Evolutionary conservation across 2,113 vertebrate genomes (phyloP), one percentile per base, ranked within the genome.

Genomic region (Ptilorrhoa leucosticta): DNA sequence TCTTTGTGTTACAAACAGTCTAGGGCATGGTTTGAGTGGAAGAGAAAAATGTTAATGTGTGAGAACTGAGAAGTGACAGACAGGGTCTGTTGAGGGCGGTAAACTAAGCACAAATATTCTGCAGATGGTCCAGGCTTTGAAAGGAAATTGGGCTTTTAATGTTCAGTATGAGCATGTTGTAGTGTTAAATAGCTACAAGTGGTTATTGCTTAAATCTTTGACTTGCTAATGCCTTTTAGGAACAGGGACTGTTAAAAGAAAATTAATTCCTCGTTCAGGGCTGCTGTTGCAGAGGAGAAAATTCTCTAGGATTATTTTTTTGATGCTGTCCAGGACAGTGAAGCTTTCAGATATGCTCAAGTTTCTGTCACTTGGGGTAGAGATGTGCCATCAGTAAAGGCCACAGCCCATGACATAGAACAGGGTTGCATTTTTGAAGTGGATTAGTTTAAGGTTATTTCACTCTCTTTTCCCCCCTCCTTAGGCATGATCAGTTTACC

Each of bases 261-360:
- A 92, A 92, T 78, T 28, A 95, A 83, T 86, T 85, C 68, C 76
- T 95, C 21, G 9, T 88, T 56, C 51, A 77, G 64, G 66, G 13
- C 73, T 96, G 83, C 76, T 96, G 71, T 76, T 93, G 83, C 90
- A 87, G 39, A 78, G 78, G 90, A n/a, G 65, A 45, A 28, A 33
- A 53, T 30, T 77, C 39, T 54, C 18, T 27, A 26, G 61, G 65
- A 6, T 61, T 72, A 6, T 21, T 56, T 75, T 75, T 72, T 85
- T 92, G 69, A 47, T 60, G n/a, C 51, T 94, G 82, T 95, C 77
- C 89, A 58, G 88, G 71, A 54, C 78, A 57, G 53, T 50, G 72
- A 84, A 95, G 75, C 75, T 97, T 93, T 96, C 65, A 93, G 94
- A 83, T 90, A 50, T 35, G 47, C 87, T 96, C 7, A 7, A 27